A percentile compares a stretch with the other conserved stretches of the same genome.
These are phyloP conservation scores for Propithecus coquereli DNA, from an alignment of 2,113 vertebrate genomes.

Conservation along the genomic window DNA sequence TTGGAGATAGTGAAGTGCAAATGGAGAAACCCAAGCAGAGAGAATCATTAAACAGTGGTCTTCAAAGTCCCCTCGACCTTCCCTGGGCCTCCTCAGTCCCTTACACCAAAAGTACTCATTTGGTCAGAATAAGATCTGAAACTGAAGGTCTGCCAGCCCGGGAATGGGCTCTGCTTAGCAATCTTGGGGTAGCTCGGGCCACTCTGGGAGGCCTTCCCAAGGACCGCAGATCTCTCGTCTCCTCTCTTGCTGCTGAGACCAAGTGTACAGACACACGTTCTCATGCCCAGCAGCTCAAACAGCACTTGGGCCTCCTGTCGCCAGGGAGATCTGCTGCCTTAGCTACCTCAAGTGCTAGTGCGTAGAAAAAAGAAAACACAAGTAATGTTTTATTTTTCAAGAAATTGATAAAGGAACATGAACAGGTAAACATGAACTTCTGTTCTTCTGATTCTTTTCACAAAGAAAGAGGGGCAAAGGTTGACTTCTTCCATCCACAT, in stretches of 20 bases:
- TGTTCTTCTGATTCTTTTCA: slow-evolving; percentile 24
- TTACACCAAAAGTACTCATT: not conserved
- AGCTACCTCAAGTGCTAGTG: slow-evolving; percentile 9
- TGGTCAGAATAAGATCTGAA: not conserved
- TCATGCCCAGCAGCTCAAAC: not conserved
- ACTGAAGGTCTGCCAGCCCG: not conserved
- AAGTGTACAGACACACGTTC: not conserved
- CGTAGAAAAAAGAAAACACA: not conserved
- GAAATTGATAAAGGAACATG: slow-evolving; percentile 7
- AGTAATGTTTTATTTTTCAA: slow-evolving; percentile 2
- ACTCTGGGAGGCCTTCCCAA: not conserved
- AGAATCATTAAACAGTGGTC: not conserved
- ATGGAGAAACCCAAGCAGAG: slow-evolving; percentile 29
- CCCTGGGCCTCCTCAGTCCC: not conserved
- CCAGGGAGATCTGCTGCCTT: not conserved
- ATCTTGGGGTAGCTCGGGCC: not conserved
- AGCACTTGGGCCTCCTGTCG: not conserved
- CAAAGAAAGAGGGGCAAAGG: not conserved
- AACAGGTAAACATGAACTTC: not conserved
- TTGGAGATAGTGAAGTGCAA: not conserved
- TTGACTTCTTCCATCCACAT: not conserved
- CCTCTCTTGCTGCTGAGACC: not conserved
- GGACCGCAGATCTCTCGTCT: not conserved
- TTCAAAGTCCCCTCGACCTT: not conserved
- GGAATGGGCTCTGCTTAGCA: not conserved